Percentiles rank a stretch among this genome's conserved stretches.
phyloP scores from a whole-genome alignment of 2,888 invertebrate species.

The Cryptocheilus praepositus region DNA sequence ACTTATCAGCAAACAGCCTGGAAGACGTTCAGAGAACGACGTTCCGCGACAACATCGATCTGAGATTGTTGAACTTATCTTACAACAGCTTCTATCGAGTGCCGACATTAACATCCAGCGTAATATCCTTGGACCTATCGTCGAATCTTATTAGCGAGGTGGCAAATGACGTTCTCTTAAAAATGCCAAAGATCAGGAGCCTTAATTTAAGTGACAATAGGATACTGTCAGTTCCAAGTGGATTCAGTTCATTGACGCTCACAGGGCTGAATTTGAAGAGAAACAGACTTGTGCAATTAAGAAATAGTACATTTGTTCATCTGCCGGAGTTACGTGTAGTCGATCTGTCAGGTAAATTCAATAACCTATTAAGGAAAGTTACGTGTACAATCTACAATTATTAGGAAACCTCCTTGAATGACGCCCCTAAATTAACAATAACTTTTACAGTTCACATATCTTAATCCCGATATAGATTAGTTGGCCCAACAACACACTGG shows the following conservation, averaged over 20 bases:
- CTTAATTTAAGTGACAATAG: slow-evolving; percentile 83
- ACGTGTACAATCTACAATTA: no score
- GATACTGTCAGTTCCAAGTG: slow-evolving; percentile 79
- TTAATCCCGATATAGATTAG: no score
- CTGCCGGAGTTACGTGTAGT: slow-evolving; percentile 79
- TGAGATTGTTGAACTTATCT: slow-evolving; percentile 80
- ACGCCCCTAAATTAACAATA: no score
- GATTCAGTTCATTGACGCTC: slow-evolving; percentile 79
- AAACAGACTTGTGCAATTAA: slow-evolving; percentile 79
- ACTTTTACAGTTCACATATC: no score
- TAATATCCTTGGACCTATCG: slow-evolving; percentile 58
- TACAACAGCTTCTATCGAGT: slow-evolving; percentile 59
- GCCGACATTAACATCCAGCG: slow-evolving; percentile 53
- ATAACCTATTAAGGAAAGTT: no score
- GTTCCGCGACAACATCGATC: slow-evolving; percentile 79
- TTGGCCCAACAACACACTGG: no score
- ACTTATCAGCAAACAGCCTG: slow-evolving; percentile 84
- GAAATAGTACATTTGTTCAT: slow-evolving; percentile 80
- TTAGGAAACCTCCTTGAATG: no score
- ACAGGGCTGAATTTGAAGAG: slow-evolving; percentile 78
- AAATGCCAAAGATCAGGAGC: slow-evolving; percentile 78
- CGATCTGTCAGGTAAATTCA: slow-evolving; percentile 76
- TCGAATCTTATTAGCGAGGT: slow-evolving; percentile 57
- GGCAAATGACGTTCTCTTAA: slow-evolving; percentile 43
- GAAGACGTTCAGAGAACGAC: slow-evolving; percentile 78